A percentile compares a stretch with the other conserved stretches of the same genome.
Conservation (phyloP, 2,888 invertebrate genomes). For the Notodonta dromedarius region DNA sequence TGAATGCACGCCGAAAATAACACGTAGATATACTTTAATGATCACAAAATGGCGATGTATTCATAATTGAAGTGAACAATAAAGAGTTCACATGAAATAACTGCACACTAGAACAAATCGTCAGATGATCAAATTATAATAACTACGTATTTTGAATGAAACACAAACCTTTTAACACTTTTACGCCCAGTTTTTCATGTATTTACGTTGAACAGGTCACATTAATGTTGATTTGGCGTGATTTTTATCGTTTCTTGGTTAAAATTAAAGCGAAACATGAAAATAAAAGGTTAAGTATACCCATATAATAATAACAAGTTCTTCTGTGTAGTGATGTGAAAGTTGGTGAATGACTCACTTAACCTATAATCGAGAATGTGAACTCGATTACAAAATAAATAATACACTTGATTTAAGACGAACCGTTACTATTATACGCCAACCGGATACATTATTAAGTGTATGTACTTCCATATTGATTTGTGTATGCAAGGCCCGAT, state of each 20-base stretch:
- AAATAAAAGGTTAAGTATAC: conserved; percentile 71
- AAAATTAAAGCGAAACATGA: conserved; percentile 70
- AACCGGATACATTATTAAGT: too few species aligned
- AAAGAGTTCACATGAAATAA: conserved; percentile 71
- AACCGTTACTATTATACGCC: too few species aligned
- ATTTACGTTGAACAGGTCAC: conserved; percentile 40
- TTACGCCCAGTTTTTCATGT: conserved; percentile 36
- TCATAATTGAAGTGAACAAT: conserved; percentile 69
- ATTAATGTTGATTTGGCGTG: conserved; percentile 45
- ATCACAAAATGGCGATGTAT: conserved; percentile 74
- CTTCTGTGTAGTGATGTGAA: conserved; percentile 42
- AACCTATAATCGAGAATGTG: neutral
- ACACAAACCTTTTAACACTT: conserved; percentile 59
- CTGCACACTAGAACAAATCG: conserved; percentile 70
- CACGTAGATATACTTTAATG: conserved; percentile 37
- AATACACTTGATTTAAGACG: too few species aligned
- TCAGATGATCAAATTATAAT: conserved; percentile 66
- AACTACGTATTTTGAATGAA: conserved; percentile 69
- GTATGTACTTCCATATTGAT: too few species aligned
- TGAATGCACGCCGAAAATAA: conserved; percentile 30
- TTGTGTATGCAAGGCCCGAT: too few species aligned
- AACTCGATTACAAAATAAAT: neutral
- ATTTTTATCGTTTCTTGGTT: conserved; percentile 57
- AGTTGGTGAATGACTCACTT: neutral
- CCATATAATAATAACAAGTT: conserved; percentile 78